A percentile compares a stretch with the other conserved stretches of the same genome.
These are phyloP conservation scores for Nothocercus julius DNA, from an alignment of 2,113 vertebrate genomes.

Conservation along the genomic window DNA sequence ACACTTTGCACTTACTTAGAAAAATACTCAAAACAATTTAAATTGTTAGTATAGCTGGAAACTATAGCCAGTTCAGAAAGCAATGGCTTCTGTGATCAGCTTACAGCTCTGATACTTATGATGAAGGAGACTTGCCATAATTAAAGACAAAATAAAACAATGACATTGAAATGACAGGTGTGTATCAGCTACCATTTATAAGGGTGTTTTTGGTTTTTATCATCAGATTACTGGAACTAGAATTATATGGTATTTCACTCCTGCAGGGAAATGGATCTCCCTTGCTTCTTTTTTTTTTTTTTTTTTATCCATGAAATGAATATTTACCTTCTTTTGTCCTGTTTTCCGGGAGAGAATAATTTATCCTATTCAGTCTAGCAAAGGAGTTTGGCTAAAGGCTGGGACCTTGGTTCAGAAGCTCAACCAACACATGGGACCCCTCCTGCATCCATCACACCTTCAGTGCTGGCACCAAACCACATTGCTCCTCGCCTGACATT, in stretches of 20 bases:
- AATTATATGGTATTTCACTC: background rate
- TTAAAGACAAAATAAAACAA: background rate
- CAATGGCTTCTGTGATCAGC: fast-evolving
- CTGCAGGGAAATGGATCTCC: background rate
- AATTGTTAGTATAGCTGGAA: background rate
- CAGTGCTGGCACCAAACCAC: background rate
- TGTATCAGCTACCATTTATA: background rate
- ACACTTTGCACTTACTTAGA: background rate
- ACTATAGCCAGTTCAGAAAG: background rate
- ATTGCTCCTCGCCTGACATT: background rate
- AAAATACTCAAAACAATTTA: background rate
- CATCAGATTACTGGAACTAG: background rate
- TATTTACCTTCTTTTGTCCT: background rate
- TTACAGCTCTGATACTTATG: background rate
- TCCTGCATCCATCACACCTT: background rate
- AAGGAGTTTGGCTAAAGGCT: background rate
- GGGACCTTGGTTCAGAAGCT: background rate
- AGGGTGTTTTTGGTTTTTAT: background rate
- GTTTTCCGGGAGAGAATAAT: background rate
- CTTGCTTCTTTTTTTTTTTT: background rate
- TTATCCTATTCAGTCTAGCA: background rate
- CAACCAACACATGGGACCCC: background rate
- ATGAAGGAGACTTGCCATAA: background rate
- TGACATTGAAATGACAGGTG: background rate
- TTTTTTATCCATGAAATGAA: background rate